Conservation (phyloP, 2,113 vertebrate genomes). For the Oncorhynchus masou region DNA sequence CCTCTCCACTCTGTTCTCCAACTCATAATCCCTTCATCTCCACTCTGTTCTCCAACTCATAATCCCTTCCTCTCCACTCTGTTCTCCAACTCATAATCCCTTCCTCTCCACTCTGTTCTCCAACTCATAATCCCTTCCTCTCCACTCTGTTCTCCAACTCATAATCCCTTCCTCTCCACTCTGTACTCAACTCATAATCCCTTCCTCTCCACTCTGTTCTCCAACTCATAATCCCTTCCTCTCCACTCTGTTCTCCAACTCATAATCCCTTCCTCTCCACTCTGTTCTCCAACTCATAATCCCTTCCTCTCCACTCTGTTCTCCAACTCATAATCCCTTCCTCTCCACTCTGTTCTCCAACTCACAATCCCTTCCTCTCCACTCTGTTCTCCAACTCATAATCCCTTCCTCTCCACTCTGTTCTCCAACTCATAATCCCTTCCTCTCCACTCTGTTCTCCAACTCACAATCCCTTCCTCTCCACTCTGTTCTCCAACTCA, state of each 20-base stretch:
- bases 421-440: conserved; percentile 10
- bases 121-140: conserved; percentile 5
- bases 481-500: conserved; percentile 17
- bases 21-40: conserved; percentile 9
- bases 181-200: conserved; percentile 16
- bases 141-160: conserved; percentile 21
- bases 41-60: conserved; percentile 20
- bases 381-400: conserved; percentile 21
- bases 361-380: conserved; percentile 9
- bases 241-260: conserved; percentile 16
- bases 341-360: conserved; percentile 13
- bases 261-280: conserved; percentile 4
- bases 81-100: conserved; percentile 14
- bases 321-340: conserved; percentile 8
- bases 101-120: conserved; percentile 12
- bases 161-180: conserved; percentile 3
- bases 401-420: conserved; percentile 3
- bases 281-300: conserved; percentile 20
- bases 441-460: conserved; percentile 12
- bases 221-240: conserved; percentile 6
- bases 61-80: not conserved
- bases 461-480: conserved; percentile 10
- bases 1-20: conserved; percentile 12
- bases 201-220: conserved; percentile 13
- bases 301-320: conserved; percentile 10